Evolutionary conservation across 2,888 invertebrate species (phyloP), one percentile per base, ranked within the genome.

Genomic region (Agonopterix heracliana): DNA sequence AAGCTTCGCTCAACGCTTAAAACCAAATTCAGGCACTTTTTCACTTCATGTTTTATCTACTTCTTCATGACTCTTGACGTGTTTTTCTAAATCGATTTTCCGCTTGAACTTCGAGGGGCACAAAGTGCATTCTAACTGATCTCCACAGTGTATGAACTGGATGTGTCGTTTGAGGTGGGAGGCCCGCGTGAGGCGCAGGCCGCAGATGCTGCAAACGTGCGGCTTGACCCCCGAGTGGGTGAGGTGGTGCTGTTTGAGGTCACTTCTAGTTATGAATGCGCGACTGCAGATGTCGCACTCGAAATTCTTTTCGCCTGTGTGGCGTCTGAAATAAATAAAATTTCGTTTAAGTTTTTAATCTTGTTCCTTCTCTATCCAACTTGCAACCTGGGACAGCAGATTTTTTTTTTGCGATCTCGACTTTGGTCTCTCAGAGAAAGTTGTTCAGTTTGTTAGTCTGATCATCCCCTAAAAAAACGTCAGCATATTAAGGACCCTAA

Each of bases 241-340:
- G 7, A 74, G 56, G 2, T 78, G 45, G 49, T 89, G 89, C 55
- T 82, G 81, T 46, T 82, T 88, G n/a, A 89, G 60, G 54, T 87
- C 87, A 44, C 86, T 79, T 14, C 81, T 75, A 0, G 85, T 84
- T 41, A 89, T 87, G 51, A 89, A 89, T 0, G 83, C 80, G 7
- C 77, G 72, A 5, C 70, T 63, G 48, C 89, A 89, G 0, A 68
- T 73, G 34, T 74, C 72, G 34, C 89, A 89, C 51, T 81, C 82
- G 47, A 77, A 87, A 40, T 84, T 87, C 54, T 82, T 87, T 55
- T 89, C 89, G 0, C 89, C 89, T 0, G 89, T 89, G 53, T 89
- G 89, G 41, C 78, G 68, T 50, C 89, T 89, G 72, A 13, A 77
- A 17, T 17, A 2, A 80, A 41, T 47, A 52, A 52, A 46, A 34